Evolutionary conservation across 2,888 invertebrate genomes (phyloP), one percentile per base, ranked within the genome.

Genomic region (Glyphotaelius pellucidus): DNA sequence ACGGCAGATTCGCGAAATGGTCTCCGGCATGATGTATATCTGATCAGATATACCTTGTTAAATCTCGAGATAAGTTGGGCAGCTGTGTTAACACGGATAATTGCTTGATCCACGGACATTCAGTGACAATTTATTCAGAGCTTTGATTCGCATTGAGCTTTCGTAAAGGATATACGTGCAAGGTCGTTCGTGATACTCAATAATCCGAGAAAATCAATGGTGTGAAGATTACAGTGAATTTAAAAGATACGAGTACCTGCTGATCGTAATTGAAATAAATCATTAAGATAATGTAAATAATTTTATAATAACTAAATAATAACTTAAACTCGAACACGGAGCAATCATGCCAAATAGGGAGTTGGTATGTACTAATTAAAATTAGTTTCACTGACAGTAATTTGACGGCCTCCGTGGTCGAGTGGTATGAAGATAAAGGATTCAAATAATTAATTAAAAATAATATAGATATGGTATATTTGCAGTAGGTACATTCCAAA

Each of bases 41-140:
- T 47, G 88, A 80, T 89, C 67, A 89, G 88, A 89, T 79, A 86
- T 35, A 87, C 80, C 80, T 89, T 89, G 88, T 89, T 89, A 89
- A 87, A 89, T 89, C 88, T 79, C 25, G 14, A 89, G 88, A 89
- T 89, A 89, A 31, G 88, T 35, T 32, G 79, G 38, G 35, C 88
- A 89, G 19, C 15, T 35, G 88, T 89, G 88, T 67, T 52, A 86
- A 89, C 88, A 79, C 12, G 35, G 86, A 35, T 67, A 89, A 67
- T 79, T 79, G 88, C 52, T 86, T 35, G 88, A 32, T 79, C 19
- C 67, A 4, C 12, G 12, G 42, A 35, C 38, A 14, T 30, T 42
- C 35, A n/a, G 42, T 47, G 42, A 86, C 86, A 25, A 30, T 86
- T 86, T 86, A 38, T 86, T 38, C 86, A 86, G 42, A 30, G 25